Base-by-base conservation (phyloP, 2,888 invertebrate species). In the Tetragonisca angustula region DNA sequence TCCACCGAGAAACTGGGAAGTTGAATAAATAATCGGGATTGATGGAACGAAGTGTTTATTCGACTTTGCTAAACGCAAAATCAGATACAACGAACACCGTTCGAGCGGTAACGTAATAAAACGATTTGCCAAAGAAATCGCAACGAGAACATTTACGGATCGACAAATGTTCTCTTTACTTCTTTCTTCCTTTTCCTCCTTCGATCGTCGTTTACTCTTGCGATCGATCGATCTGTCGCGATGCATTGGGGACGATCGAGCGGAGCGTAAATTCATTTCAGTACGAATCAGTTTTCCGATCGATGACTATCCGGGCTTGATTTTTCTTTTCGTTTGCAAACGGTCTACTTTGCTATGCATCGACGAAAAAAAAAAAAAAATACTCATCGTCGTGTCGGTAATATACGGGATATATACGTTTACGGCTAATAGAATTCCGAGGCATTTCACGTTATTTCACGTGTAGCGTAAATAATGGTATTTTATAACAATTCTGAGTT, bases 181-280 rank as follows among this genome's bases (percentile, higher is more conserved):
- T 59, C 27, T n/a, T 32, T 71, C 27, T 56, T 17, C 21, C 17
- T 6, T 24, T 24, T 13, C 4, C 11, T 19, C 11, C 17, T 68
- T 4, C 68, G 11, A 2, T 49, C 49, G 15, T 9, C 24, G 19
- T 52, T 52, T 62, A 21, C 65, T 56, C 4, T 83, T 74, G 67
- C 78, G 80, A 81, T 81, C 78, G 73, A 74, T 77, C 50, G 76
- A 62, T 52, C 71, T 36, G 71, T 85, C 78, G 52, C 2, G 32
- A 49, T 50, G n/a, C 68, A 84, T 83, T 19, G 69, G 62, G 54
- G 27, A 76, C 73, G 69, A 65, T 32, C 50, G 54, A 15, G 27
- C 17, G 61, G 36, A 21, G 32, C 32, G 36, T 21, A 50, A 61
- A n/a, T 50, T 13, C 32, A 49, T 54, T 73, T 70, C 50, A 49